phyloP scores from a whole-genome alignment of 2,113 vertebrate species.

The Hydrolagus affinis region DNA sequence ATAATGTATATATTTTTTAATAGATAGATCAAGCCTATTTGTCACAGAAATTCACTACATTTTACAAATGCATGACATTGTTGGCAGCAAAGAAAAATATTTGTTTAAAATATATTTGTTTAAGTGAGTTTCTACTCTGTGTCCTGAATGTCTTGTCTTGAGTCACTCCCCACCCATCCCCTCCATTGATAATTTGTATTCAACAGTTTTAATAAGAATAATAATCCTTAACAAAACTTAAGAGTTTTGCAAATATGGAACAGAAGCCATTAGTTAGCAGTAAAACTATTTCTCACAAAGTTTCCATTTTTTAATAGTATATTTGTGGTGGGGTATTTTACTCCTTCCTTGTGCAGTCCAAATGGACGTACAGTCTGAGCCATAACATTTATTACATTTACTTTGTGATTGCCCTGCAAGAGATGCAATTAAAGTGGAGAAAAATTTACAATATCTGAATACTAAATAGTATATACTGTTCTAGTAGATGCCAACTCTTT shows the following conservation, averaged over 20 bases:
- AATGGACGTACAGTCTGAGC: not conserved
- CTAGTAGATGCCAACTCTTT: not conserved
- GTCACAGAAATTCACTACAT: not conserved
- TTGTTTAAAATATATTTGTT: not conserved
- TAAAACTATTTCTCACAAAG: not conserved
- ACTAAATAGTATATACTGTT: too few species aligned
- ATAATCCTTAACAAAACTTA: too few species aligned
- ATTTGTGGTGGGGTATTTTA: not conserved
- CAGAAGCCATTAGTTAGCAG: not conserved
- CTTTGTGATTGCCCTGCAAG: not conserved
- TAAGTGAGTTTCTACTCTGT: not conserved
- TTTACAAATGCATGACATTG: not conserved
- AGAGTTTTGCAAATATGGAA: not conserved
- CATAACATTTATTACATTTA: not conserved
- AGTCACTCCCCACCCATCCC: not conserved
- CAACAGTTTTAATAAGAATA: not conserved
- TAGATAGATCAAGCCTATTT: not conserved
- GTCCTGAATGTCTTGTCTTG: not conserved
- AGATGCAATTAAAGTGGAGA: not conserved
- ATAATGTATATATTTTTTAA: too few species aligned
- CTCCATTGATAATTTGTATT: not conserved
- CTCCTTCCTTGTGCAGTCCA: not conserved
- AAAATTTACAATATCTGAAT: not conserved
- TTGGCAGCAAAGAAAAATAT: not conserved
- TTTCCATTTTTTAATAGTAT: not conserved